Conservation (phyloP, 1,140 invertebrate species). For the Calycopis cecrops region DNA sequence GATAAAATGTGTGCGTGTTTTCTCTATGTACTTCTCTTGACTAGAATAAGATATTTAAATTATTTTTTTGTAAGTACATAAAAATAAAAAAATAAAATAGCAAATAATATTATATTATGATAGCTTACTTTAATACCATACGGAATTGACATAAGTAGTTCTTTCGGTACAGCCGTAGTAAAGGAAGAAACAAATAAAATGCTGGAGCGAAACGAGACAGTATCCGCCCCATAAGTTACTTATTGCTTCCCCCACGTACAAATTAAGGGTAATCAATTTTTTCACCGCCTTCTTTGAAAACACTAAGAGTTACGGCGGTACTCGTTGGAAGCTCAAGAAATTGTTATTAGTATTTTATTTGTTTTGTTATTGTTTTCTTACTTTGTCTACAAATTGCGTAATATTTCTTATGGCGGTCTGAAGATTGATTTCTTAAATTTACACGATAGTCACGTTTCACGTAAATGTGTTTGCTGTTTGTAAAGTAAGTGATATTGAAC, state of each 20-base stretch:
- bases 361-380: slow-evolving; percentile 3
- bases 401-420: not conserved
- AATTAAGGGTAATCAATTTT: slow-evolving; percentile 12
- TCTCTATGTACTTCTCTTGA: too few species aligned
- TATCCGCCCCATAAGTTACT: slow-evolving; percentile 16
- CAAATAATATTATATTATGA: slow-evolving; percentile 2
- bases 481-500: too few species aligned
- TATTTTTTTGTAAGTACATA: too few species aligned
- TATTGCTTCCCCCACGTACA: slow-evolving; percentile 17
- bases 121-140: not conserved
- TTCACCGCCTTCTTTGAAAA: slow-evolving; percentile 7
- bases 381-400: not conserved
- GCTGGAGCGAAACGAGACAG: slow-evolving; percentile 10
- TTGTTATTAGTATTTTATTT: slow-evolving; percentile 7
- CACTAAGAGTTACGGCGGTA: not conserved
- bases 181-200: slow-evolving; percentile 14
- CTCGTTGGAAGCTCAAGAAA: not conserved
- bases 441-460: too few species aligned
- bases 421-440: too few species aligned
- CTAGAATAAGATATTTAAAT: too few species aligned
- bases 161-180: slow-evolving; percentile 7
- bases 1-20: too few species aligned
- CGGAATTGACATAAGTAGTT: not conserved
- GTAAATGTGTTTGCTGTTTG: too few species aligned
- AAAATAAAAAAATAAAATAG: too few species aligned